Conservation (phyloP, 2,888 invertebrate genomes). For the Neria commutata region DNA sequence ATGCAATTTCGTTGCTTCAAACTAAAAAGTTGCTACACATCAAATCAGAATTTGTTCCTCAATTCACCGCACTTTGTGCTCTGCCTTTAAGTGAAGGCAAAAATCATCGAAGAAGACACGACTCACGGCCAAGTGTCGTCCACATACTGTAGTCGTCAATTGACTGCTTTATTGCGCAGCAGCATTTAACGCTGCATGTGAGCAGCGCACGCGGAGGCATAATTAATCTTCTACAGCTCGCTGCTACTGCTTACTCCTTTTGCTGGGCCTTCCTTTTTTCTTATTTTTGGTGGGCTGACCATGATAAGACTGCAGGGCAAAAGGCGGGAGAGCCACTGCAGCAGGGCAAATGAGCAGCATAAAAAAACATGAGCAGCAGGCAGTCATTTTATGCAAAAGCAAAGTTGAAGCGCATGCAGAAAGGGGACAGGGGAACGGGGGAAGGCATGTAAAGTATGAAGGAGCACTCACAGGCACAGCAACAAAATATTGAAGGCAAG, state of each 20-base stretch:
- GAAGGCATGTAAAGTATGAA: background rate
- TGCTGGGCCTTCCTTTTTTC: too few species aligned
- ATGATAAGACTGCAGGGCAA: too few species aligned
- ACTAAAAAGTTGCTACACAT: too few species aligned
- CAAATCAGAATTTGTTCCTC: too few species aligned
- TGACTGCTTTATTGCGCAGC: background rate
- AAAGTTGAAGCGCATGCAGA: background rate
- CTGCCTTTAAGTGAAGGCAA: too few species aligned
- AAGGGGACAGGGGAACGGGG: background rate
- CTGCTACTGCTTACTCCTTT: background rate
- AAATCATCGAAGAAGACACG: too few species aligned
- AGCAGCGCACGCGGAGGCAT: slow-evolving; percentile 8
- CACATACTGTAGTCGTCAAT: background rate
- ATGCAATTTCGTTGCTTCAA: too few species aligned
- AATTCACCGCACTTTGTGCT: too few species aligned
- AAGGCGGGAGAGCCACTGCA: background rate
- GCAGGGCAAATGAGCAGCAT: slow-evolving; percentile 1
- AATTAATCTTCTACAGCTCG: slow-evolving; percentile 17
- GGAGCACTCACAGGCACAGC: background rate
- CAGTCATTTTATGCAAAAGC: background rate
- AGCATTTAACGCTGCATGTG: slow-evolving; percentile 5
- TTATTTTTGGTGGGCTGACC: too few species aligned
- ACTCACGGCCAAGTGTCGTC: too few species aligned
- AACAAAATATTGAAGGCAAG: background rate
- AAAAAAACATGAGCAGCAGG: background rate